A percentile compares a stretch with the other conserved stretches of the same genome.
These are phyloP conservation scores for Chalcis sispes DNA, from an alignment of 2,888 invertebrate species.

Conservation along the genomic window DNA sequence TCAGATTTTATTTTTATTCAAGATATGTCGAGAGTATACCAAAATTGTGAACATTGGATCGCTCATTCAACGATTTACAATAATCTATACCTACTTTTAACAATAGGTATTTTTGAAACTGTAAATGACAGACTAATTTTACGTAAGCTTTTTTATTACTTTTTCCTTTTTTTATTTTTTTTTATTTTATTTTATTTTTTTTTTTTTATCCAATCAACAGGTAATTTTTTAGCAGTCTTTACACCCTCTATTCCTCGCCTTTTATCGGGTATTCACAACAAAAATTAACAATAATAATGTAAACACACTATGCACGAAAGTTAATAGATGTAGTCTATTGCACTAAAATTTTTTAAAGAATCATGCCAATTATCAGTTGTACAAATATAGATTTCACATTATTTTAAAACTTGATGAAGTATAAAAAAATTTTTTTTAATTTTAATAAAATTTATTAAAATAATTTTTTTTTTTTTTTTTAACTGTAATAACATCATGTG, in stretches of 20 bases:
- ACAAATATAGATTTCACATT: too few relatives aligned
- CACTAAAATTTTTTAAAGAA: constrained; percentile 7
- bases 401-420: too few relatives aligned
- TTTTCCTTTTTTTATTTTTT: constrained; percentile 57
- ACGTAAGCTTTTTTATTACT: constrained; percentile 54
- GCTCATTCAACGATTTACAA: constrained; percentile 62
- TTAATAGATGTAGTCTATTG: constrained; percentile 36
- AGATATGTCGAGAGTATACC: constrained; percentile 72
- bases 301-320: constrained; percentile 42
- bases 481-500: too few relatives aligned
- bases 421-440: too few relatives aligned
- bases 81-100: constrained; percentile 60
- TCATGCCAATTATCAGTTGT: too few relatives aligned
- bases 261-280: constrained; percentile 9
- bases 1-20: constrained; percentile 66
- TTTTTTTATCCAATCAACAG: constrained; percentile 47
- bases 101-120: constrained; percentile 63
- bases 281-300: constrained; percentile 45
- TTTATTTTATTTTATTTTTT: constrained; percentile 45
- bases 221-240: constrained; percentile 47
- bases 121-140: constrained; percentile 56
- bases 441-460: too few relatives aligned
- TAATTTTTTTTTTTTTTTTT: too few relatives aligned
- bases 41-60: constrained; percentile 65
- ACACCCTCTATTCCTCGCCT: constrained; percentile 15